Percentiles rank a stretch among this genome's conserved stretches.
These are phyloP conservation scores for Oscheius sp. DNA, from an alignment of 2,888 invertebrate genomes.

Conservation along the genomic window DNA sequence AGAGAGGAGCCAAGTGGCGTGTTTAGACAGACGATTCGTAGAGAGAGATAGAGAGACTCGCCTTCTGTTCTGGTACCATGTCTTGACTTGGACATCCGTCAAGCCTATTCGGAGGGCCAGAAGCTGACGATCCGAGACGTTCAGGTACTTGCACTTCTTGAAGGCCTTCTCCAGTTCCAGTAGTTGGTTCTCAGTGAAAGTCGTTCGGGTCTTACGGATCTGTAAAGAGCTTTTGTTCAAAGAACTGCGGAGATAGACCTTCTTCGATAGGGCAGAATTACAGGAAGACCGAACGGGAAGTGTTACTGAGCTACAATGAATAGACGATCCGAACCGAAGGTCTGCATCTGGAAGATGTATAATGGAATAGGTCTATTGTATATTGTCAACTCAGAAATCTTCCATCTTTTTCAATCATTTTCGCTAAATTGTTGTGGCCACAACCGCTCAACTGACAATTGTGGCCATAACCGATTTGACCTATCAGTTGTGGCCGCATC, in stretches of 20 bases:
- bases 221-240: conserved; percentile 56
- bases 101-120: conserved; percentile 89
- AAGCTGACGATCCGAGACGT: conserved; percentile 85
- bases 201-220: conserved; percentile 76
- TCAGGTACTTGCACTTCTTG: conserved; percentile 69
- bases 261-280: too few relatives aligned
- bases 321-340: conserved; percentile 29
- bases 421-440: neutral
- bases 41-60: neutral
- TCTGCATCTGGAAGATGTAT: conserved; percentile 21
- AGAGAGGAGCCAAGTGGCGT: conserved; percentile 34
- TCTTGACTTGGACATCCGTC: conserved; percentile 99
- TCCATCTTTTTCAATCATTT: neutral
- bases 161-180: conserved; percentile 72
- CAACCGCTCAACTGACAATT: neutral
- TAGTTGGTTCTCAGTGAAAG: conserved; percentile 90
- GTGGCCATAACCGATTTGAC: too few relatives aligned
- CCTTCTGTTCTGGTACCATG: conserved; percentile 99
- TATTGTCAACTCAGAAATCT: neutral
- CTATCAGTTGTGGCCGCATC: neutral
- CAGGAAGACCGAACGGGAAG: too few relatives aligned
- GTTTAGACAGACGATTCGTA: conserved; percentile 14
- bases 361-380: neutral
- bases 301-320: neutral
- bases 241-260: too few relatives aligned